Conservation (phyloP, 2,888 invertebrate species). For the Automeris io region DNA sequence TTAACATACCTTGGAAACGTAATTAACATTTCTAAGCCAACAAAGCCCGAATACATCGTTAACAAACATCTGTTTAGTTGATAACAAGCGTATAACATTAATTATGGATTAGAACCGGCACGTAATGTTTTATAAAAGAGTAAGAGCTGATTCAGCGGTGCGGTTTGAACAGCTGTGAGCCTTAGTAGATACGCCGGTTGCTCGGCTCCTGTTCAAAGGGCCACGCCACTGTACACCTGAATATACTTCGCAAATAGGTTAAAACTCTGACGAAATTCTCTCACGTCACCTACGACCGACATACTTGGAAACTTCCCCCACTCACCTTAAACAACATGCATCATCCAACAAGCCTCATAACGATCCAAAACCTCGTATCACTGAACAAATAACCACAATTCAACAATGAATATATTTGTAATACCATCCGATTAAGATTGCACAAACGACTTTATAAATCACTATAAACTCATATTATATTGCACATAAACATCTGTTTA, state of each 20-base stretch:
- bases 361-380: conserved; percentile 64
- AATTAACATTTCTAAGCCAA: conserved; percentile 16
- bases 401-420: conserved; percentile 66
- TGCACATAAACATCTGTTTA: conserved; percentile 53
- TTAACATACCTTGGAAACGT: conserved; percentile 7
- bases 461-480: conserved; percentile 64
- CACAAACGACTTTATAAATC: conserved; percentile 60
- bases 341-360: conserved; percentile 71
- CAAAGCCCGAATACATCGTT: conserved; percentile 14
- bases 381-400: conserved; percentile 74
- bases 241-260: conserved; percentile 59
- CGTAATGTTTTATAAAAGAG: conserved; percentile 9
- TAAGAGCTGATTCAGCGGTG: conserved; percentile 11
- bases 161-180: conserved; percentile 34
- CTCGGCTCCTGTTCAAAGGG: conserved; percentile 24
- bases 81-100: conserved; percentile 19
- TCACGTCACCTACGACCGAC: conserved; percentile 25
- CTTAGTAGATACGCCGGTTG: conserved; percentile 15
- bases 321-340: conserved; percentile 63
- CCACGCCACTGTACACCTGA: conserved; percentile 48
- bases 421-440: conserved; percentile 62
- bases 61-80: conserved; percentile 34
- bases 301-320: conserved; percentile 24
- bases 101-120: conserved; percentile 19
- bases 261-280: conserved; percentile 45